Evolutionary conservation across 2,797 vertebrate species (phyloP).

Genomic region (Molossus alvarezi): DNA sequence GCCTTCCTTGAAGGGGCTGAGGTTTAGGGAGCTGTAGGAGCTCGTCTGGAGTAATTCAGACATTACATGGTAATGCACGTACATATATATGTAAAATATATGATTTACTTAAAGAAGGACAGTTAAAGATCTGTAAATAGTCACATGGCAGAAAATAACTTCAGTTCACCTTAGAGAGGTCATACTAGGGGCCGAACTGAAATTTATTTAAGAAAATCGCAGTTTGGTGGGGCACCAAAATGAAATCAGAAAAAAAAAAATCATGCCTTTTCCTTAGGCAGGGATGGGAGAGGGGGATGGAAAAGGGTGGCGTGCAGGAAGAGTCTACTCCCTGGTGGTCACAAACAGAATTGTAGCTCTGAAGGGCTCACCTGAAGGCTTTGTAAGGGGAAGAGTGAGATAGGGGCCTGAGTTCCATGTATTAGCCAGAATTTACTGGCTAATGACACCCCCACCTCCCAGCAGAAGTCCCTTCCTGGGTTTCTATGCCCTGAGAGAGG

Average conservation of each 20-base stretch:
- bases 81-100: no score
- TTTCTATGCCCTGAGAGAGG: background rate
- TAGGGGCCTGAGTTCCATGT: background rate
- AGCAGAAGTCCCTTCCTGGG: background rate
- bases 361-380: background rate
- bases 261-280: background rate
- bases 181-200: background rate
- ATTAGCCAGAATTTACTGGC: background rate
- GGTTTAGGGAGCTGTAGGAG: background rate
- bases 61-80: no score
- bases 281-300: background rate
- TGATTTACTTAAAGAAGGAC: background rate
- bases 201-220: background rate
- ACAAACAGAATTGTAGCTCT: background rate
- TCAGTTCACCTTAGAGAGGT: background rate
- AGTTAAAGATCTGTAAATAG: constrained; percentile 15
- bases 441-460: background rate
- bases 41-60: background rate
- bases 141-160: background rate
- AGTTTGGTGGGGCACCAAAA: background rate
- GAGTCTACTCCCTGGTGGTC: background rate
- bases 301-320: background rate
- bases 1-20: background rate
- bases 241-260: background rate
- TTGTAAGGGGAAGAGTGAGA: background rate